Evolutionary conservation across 2,113 vertebrate genomes (phyloP).

Genomic region (Bufo bufo): DNA sequence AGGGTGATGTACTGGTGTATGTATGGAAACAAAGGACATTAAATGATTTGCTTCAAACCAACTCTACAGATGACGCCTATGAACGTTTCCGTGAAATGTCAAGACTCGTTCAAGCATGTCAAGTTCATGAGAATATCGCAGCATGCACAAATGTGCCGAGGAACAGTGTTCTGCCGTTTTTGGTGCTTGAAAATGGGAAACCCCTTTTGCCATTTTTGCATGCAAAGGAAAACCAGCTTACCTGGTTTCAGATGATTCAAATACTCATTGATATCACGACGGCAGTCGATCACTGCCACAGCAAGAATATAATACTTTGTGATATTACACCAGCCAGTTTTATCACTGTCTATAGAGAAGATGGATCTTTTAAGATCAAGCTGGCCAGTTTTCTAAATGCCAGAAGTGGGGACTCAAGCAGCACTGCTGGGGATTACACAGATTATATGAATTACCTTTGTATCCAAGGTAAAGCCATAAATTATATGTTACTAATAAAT

Average conservation of each 20-base stretch:
- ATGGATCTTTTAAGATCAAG: conserved; percentile 27
- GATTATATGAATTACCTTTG: neutral
- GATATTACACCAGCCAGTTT: conserved; percentile 59
- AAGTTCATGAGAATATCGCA: conserved; percentile 53
- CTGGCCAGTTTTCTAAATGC: conserved; percentile 53
- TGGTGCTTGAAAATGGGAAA: conserved; percentile 48
- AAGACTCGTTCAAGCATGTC: conserved; percentile 32
- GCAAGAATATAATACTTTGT: conserved; percentile 43
- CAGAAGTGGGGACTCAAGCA: neutral
- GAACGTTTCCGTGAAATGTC: conserved; percentile 54
- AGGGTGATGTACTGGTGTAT: conserved; percentile 8
- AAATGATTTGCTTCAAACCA: conserved; percentile 54
- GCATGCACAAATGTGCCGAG: conserved; percentile 2
- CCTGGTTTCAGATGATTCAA: conserved; percentile 10
- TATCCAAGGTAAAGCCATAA: neutral
- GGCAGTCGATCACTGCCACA: conserved; percentile 45
- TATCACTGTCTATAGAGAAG: neutral
- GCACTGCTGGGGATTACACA: neutral
- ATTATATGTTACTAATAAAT: neutral
- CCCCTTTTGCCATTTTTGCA: conserved; percentile 49
- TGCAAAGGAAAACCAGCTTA: conserved; percentile 53
- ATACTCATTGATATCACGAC: conserved; percentile 49
- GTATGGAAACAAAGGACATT: conserved; percentile 45
- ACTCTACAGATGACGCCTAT: conserved; percentile 38
- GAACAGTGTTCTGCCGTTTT: conserved; percentile 17